These are phyloP conservation scores for Acleris literana DNA, from an alignment of 2,888 invertebrate genomes.

Conservation along the genomic window DNA sequence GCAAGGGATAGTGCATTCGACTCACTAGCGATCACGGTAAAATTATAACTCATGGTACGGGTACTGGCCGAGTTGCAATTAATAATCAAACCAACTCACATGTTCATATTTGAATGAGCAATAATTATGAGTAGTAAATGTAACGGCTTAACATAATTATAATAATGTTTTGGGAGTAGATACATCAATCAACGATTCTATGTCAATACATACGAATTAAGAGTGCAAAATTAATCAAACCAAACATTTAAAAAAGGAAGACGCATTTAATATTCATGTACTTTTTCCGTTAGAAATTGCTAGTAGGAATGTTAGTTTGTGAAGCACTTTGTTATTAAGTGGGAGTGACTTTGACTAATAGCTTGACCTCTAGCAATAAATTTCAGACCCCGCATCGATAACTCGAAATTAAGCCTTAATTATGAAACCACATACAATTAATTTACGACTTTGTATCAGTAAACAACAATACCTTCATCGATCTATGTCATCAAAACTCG, in stretches of 20 bases:
- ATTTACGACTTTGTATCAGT: slow-evolving; percentile 2
- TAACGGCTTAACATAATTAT: slow-evolving; percentile 26
- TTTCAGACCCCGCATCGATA: slow-evolving; percentile 18
- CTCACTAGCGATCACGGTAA: no score
- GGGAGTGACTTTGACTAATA: slow-evolving; percentile 33
- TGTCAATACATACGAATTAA: slow-evolving; percentile 22
- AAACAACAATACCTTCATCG: slow-evolving; percentile 19
- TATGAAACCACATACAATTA: slow-evolving; percentile 8
- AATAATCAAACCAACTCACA: slow-evolving; percentile 38
- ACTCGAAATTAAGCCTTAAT: slow-evolving; percentile 47
- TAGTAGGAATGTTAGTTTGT: slow-evolving; percentile 14
- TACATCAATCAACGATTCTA: slow-evolving; percentile 28
- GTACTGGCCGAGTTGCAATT: slow-evolving; percentile 27
- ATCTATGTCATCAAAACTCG: slow-evolving; percentile 26
- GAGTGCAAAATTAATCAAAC: slow-evolving; percentile 16
- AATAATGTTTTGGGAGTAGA: slow-evolving; percentile 10
- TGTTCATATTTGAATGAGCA: slow-evolving; percentile 36
- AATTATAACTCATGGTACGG: no score
- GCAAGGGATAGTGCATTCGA: no score
- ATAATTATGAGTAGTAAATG: slow-evolving; percentile 31
- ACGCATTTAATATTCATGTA: slow-evolving; percentile 13
- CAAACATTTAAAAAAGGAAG: slow-evolving; percentile 8
- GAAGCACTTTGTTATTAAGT: slow-evolving; percentile 28
- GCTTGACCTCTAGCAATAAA: slow-evolving; percentile 29
- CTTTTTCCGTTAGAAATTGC: slow-evolving; percentile 18